Conservation (phyloP, 35 echinoderm and acorn worm genomes). For the Nesometra sesokonis region DNA sequence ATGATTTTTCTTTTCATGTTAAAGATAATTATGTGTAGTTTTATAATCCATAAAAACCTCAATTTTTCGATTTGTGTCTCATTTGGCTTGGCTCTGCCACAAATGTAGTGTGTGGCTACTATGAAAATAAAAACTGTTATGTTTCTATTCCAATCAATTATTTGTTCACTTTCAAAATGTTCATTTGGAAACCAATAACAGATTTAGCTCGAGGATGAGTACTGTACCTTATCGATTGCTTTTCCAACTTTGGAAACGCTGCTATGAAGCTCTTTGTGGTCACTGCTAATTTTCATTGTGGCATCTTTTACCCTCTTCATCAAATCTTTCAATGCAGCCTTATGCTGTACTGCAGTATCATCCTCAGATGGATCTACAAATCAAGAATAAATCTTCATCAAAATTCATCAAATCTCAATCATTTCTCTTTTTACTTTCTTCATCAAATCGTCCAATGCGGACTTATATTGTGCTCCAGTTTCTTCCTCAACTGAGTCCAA, state of each 20-base stretch:
- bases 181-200: neutral
- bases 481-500: no score
- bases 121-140: no score
- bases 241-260: conserved; percentile 97
- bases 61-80: no score
- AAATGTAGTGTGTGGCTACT: no score
- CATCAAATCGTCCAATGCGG: conserved; percentile 34
- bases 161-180: neutral
- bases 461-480: conserved; percentile 47
- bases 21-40: no score
- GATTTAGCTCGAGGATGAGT: no score
- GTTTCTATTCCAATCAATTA: no score
- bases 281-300: conserved; percentile 48
- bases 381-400: neutral
- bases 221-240: conserved; percentile 76
- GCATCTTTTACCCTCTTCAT: conserved; percentile 63
- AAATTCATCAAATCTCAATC: no score
- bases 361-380: conserved; percentile 39
- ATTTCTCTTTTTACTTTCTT: conserved; percentile 61
- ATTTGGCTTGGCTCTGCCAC: no score
- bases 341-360: conserved; percentile 56
- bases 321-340: conserved; percentile 33
- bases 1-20: no score
- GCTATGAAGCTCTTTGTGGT: conserved; percentile 96
- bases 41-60: no score